Conservation (phyloP, 2,113 vertebrate genomes). For the Micronycteris hirsuta region DNA sequence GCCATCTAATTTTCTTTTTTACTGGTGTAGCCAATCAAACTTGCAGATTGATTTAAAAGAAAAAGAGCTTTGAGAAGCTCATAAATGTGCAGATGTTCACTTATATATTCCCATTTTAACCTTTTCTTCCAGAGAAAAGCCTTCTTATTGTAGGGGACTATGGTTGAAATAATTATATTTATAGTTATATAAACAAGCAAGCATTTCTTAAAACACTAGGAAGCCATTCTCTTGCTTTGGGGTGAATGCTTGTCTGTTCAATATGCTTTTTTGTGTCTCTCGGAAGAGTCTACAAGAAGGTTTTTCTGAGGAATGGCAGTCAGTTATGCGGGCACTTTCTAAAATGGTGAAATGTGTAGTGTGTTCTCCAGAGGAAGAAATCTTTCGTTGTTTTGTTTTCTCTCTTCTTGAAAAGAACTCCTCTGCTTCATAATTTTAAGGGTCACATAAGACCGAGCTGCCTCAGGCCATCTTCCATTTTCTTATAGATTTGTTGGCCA, state of each 20-base stretch:
- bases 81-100: not conserved
- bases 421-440: not conserved
- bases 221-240: not conserved
- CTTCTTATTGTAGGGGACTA: not conserved
- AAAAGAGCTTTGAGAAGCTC: not conserved
- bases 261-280: not conserved
- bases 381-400: not conserved
- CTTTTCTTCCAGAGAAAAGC: not conserved
- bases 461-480: not conserved
- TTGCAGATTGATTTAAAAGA: not conserved
- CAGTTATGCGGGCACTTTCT: not conserved
- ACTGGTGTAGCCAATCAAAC: not conserved
- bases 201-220: not conserved
- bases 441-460: not conserved
- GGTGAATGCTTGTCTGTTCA: not conserved
- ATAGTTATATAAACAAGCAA: slow-evolving; percentile 6
- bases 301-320: not conserved
- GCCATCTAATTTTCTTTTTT: not conserved
- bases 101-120: not conserved
- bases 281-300: not conserved
- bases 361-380: slow-evolving; percentile 8
- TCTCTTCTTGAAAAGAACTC: not conserved
- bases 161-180: not conserved
- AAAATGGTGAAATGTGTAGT: not conserved
- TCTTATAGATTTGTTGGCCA: not conserved